Percentiles rank a stretch among this genome's conserved stretches.
These are phyloP conservation scores for Pollenia angustigena DNA, from an alignment of 2,888 invertebrate species.

Conservation along the genomic window DNA sequence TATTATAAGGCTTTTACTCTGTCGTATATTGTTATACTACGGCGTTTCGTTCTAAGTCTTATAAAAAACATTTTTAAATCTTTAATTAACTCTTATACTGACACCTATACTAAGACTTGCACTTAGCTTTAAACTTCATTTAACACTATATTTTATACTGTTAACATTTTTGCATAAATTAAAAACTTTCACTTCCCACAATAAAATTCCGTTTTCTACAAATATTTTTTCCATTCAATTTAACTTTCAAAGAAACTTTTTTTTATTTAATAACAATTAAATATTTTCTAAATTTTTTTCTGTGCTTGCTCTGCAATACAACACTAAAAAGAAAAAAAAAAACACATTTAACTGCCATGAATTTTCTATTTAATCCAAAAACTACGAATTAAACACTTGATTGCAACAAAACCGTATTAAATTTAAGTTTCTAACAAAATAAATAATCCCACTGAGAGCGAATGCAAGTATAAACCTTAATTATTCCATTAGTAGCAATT, in stretches of 20 bases:
- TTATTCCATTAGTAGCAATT: conserved; percentile 8
- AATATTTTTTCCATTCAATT: too few relatives aligned
- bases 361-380: neutral
- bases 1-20: too few relatives aligned
- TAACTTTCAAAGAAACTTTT: too few relatives aligned
- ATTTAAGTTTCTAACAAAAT: conserved; percentile 12
- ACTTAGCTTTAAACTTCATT: too few relatives aligned
- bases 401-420: neutral
- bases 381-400: neutral
- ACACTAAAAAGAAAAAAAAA: neutral
- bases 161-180: neutral
- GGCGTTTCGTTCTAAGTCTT: too few relatives aligned
- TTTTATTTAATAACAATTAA: neutral
- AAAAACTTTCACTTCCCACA: neutral
- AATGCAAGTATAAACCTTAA: neutral
- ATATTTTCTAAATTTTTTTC: neutral
- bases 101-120: too few relatives aligned
- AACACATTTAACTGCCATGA: neutral
- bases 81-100: too few relatives aligned
- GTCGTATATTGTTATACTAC: too few relatives aligned
- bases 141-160: too few relatives aligned
- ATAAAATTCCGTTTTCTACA: too few relatives aligned
- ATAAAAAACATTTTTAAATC: too few relatives aligned
- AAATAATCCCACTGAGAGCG: neutral
- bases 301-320: neutral